A percentile compares a stretch with the other conserved stretches of the same genome.
Conservation (phyloP, 1,140 invertebrate genomes). For the Lithobius niger region DNA sequence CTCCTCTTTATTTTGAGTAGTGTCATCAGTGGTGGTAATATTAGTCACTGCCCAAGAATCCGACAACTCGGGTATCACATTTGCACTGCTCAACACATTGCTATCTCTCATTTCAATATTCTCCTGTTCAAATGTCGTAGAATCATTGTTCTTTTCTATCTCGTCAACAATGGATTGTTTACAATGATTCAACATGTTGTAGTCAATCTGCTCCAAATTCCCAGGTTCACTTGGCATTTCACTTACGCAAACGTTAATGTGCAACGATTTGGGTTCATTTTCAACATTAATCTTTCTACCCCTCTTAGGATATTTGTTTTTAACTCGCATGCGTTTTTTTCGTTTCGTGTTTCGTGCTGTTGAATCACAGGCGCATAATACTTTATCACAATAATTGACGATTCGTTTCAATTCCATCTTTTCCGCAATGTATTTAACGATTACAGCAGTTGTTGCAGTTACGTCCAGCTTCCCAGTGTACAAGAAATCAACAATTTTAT, state of each 20-base stretch:
- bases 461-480: conserved; percentile 28
- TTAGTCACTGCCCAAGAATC: background rate
- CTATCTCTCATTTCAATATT: background rate
- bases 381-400: conserved; percentile 11
- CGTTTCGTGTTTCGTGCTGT: background rate
- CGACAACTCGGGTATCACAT: too few species aligned
- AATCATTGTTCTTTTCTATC: background rate
- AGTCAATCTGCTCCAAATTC: background rate
- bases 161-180: background rate
- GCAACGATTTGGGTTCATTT: background rate
- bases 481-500: conserved; percentile 30
- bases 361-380: background rate
- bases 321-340: background rate
- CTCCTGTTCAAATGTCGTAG: too few species aligned
- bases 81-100: background rate
- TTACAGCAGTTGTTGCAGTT: conserved; percentile 18
- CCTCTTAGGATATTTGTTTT: background rate
- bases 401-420: conserved; percentile 15
- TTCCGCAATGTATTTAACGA: conserved; percentile 26
- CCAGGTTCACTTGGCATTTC: background rate
- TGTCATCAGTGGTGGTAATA: background rate
- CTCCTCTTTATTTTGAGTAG: background rate
- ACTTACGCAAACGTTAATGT: background rate
- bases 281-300: background rate
- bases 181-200: background rate